Evolutionary conservation across 2,888 invertebrate species (phyloP).

Genomic region (Rhingia rostrata): DNA sequence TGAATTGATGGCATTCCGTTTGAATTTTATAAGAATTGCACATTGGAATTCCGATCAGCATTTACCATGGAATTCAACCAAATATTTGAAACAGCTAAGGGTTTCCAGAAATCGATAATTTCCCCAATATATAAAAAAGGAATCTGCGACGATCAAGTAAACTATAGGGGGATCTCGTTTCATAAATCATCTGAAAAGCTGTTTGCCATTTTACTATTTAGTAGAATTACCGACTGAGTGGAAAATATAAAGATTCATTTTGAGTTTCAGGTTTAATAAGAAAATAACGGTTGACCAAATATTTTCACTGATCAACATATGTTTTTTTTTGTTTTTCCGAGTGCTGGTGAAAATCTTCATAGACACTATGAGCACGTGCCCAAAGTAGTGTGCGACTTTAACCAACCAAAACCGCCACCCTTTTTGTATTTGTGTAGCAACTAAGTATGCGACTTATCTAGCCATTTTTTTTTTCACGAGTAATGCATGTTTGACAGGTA

Average conservation of each 20-base stretch:
- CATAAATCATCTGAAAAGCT: slow-evolving; percentile 5
- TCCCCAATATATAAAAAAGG: background rate
- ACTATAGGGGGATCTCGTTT: slow-evolving; percentile 23
- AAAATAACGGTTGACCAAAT: too few relatives aligned
- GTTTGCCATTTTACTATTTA: slow-evolving; percentile 1
- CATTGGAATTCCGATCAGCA: slow-evolving; percentile 2
- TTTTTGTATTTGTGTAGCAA: too few relatives aligned
- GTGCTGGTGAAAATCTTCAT: too few relatives aligned
- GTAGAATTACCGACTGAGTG: background rate
- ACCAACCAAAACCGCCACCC: too few relatives aligned
- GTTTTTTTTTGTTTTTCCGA: too few relatives aligned
- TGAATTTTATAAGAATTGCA: slow-evolving; percentile 8
- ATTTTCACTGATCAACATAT: too few relatives aligned
- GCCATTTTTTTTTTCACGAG: too few relatives aligned
- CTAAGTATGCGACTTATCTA: too few relatives aligned
- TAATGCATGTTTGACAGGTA: too few relatives aligned
- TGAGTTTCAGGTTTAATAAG: too few relatives aligned
- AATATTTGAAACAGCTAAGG: background rate
- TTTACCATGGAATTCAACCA: slow-evolving; percentile 15
- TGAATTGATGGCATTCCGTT: background rate
- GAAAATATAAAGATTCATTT: background rate
- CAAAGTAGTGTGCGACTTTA: too few relatives aligned
- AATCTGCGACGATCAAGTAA: slow-evolving; percentile 2
- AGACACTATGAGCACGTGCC: too few relatives aligned
- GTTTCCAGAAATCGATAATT: slow-evolving; percentile 19